Evolutionary conservation across 30 jellyfish, hydroid and myxozoan species (phyloP), one percentile per base, ranked within the genome.

Genomic region (Chrysaora quinquecirrha): DNA sequence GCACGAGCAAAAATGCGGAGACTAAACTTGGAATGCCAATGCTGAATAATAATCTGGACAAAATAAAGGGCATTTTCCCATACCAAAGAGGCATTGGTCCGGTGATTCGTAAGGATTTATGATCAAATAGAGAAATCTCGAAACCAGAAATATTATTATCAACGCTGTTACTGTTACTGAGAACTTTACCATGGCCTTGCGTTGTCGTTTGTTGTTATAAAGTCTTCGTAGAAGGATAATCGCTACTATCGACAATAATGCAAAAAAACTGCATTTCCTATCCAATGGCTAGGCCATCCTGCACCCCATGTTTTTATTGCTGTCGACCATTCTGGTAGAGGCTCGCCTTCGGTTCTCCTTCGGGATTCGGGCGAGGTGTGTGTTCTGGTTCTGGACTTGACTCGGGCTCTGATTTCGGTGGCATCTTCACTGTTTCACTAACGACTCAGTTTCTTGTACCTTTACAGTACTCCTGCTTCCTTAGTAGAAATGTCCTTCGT

Each of bases 261-360:
- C 75, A 24, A 78, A 88, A 80, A 31, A 18, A 88, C 87, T 21
- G 91, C 88, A 70, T 54, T 46, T 9, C 93, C 93, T 18, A 88
- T 88, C 96, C 96, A 88, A 48, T 88, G 96, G 4, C 30, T 20
- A 0, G 85, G 94, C 96, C 96, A 88, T 1, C 82, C 93, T 4
- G 62, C 35, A 27, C 84, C 88, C 96, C 96, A 87, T 56, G 60
- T 48, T 38, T 69, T n/a, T 50, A 22, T 78, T 1, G 92, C 92
- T 0, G 25, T 4, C 0, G 20, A 34, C 96, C 96, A 88, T 72
- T 88, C 89, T 1, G 93, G 96, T 16, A 24, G 46, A 3, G 93
- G 96, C 47, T 88, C 96, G 16, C 89, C 73, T 29, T 35, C 0
- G 96, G 91, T 10, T 56, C 88, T 29, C 12, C 47, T 35, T 61